phyloP scores from a whole-genome alignment of 2,888 invertebrate genomes.

The Aphodius granarius region DNA sequence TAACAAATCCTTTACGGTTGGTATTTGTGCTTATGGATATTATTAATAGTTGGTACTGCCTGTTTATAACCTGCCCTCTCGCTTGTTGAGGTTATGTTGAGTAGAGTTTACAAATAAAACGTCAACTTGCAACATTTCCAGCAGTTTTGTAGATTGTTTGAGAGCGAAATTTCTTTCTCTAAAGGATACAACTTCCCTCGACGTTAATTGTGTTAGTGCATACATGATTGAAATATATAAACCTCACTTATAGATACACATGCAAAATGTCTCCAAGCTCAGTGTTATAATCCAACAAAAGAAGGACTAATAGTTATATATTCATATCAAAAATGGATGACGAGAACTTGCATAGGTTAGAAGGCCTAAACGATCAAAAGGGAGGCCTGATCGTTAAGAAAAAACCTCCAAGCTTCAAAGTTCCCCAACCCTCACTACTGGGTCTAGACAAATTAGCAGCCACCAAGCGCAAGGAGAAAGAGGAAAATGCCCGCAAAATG shows the following conservation, averaged over 20 bases:
- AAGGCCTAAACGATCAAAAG: conserved; percentile 63
- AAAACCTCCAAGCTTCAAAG: conserved; percentile 71
- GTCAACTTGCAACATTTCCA: background rate
- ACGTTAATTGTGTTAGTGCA: too few relatives aligned
- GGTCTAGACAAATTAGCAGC: conserved; percentile 86
- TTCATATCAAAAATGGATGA: conserved; percentile 47
- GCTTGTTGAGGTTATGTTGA: background rate
- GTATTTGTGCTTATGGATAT: too few relatives aligned
- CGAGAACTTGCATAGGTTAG: conserved; percentile 69
- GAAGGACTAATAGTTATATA: background rate
- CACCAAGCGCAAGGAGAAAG: conserved; percentile 65
- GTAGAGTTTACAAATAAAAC: background rate
- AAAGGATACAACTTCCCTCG: background rate
- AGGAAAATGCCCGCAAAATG: conserved; percentile 65
- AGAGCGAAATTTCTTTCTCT: background rate
- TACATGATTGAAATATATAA: too few relatives aligned
- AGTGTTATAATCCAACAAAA: background rate
- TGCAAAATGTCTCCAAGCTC: background rate
- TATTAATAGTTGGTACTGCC: background rate
- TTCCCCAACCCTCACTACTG: conserved; percentile 74
- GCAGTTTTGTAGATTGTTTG: background rate
- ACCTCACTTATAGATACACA: background rate
- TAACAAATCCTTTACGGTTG: too few relatives aligned
- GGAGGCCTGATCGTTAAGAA: conserved; percentile 76
- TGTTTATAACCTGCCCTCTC: background rate